Percentiles rank a stretch among this genome's conserved stretches.
These are phyloP conservation scores for Fregetta grallaria DNA, from an alignment of 2,113 vertebrate species.

Conservation along the genomic window DNA sequence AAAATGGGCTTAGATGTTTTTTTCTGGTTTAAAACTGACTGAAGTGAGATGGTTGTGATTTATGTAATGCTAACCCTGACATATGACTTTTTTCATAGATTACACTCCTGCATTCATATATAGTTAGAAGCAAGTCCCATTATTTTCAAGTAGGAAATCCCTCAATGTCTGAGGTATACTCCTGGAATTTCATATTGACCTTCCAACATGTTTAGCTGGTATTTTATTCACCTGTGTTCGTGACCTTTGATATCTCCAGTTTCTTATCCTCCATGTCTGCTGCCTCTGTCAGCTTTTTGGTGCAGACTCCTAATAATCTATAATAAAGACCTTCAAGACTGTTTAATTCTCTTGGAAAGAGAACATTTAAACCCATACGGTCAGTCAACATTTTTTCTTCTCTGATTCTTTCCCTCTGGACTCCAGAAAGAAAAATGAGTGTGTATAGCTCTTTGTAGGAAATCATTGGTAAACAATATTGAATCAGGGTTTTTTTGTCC, in stretches of 20 bases:
- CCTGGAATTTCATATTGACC: not conserved
- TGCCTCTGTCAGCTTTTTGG: not conserved
- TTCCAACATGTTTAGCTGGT: not conserved
- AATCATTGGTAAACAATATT: conserved; percentile 25
- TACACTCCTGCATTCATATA: not conserved
- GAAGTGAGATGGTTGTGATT: conserved; percentile 3
- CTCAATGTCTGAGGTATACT: not conserved
- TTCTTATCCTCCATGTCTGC: not conserved
- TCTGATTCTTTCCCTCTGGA: not conserved
- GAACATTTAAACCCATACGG: not conserved
- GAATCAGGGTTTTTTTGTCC: not conserved
- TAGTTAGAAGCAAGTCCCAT: not conserved
- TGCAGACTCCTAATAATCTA: not conserved
- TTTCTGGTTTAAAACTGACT: not conserved
- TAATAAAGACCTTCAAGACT: not conserved
- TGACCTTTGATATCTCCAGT: not conserved
- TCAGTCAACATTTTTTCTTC: not conserved
- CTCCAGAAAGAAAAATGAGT: conserved; percentile 34
- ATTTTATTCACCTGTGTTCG: not conserved
- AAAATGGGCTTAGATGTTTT: not conserved
- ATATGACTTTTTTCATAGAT: not conserved
- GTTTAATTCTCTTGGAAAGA: conserved; percentile 10
- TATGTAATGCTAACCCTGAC: not conserved
- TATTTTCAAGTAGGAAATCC: not conserved
- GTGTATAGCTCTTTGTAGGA: not conserved